phyloP scores from a whole-genome alignment of 1,140 invertebrate species.

The Carposina sasakii region DNA sequence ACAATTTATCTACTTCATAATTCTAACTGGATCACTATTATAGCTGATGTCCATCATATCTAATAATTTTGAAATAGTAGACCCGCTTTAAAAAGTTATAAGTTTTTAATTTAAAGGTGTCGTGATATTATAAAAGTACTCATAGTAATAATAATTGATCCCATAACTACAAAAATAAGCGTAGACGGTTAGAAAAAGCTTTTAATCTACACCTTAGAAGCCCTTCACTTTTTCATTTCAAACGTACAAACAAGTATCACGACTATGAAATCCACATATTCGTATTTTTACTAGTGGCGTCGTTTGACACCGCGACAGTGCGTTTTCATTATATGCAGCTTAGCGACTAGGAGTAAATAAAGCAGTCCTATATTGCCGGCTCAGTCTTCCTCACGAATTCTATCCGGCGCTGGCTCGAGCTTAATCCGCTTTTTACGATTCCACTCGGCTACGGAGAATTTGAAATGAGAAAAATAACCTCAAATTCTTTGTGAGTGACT shows the following conservation, averaged over 20 bases:
- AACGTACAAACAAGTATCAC: conserved; percentile 29
- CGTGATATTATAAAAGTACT: too few species aligned
- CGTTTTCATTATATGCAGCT: conserved; percentile 61
- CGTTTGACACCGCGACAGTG: conserved; percentile 60
- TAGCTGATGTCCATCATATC: too few species aligned
- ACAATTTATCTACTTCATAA: too few species aligned
- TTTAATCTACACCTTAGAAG: too few species aligned
- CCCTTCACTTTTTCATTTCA: too few species aligned
- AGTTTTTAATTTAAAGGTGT: too few species aligned
- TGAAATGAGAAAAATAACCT: conserved; percentile 67
- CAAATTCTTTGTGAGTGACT: conserved; percentile 56
- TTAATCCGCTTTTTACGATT: conserved; percentile 72
- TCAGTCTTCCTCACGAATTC: conserved; percentile 59
- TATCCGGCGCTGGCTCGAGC: conserved; percentile 48
- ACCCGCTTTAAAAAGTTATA: too few species aligned
- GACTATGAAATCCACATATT: conserved; percentile 15
- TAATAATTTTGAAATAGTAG: too few species aligned
- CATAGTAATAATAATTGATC: too few species aligned
- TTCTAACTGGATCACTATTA: too few species aligned
- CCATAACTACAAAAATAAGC: too few species aligned
- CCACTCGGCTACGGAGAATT: conserved; percentile 58
- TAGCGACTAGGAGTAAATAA: conserved; percentile 54
- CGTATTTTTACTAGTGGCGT: conserved; percentile 38
- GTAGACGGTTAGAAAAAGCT: too few species aligned
- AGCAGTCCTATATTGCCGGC: conserved; percentile 60